Base-by-base conservation (phyloP, 1,140 invertebrate species). In the Nomia melanderi region DNA sequence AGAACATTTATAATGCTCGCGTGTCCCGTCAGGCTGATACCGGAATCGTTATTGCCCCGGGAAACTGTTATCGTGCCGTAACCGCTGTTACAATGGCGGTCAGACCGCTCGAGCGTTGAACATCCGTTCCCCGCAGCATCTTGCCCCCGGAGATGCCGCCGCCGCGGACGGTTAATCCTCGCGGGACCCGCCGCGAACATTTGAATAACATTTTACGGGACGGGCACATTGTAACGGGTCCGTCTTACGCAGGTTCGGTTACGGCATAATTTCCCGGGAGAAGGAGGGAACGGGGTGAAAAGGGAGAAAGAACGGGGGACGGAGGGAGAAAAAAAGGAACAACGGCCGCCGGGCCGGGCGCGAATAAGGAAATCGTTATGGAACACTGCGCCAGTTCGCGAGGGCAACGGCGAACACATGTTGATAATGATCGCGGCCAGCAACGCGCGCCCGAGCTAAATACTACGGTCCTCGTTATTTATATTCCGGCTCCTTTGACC, bases 31-130 rank as follows among this genome's bases (percentile, higher is more conserved):
- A n/a, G 56, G 23, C 27, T 39, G 36, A 75, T 65, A 69, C 65
- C 12, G 53, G 17, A 39, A 67, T 81, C 29, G 23, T 80, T 81
- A 79, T 53, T 53, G 36, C 44, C 31, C 29, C 11, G 54, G 72
- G 69, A 39, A 81, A 81, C 77, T 81, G 62, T 79, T 81, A 79
- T 74, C 69, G 14, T 25, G 62, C 44, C 64, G 36, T 79, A 81
- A 79, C 29, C 12, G 20, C 47, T n/a, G 27, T 25, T 64, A 81
- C 62, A 81, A 79, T 81, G 54, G 54, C 77, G 70, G 62, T 81
- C 54, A n/a, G 31, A 54, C 77, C 79, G 33, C 54, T 78, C 71
- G 75, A 66, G 53, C 33, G 62, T 27, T n/a, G 74, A 78, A 78
- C 54, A 60, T 75, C 54, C 62, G 54, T 27, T 78, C 14, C 27